A percentile compares a stretch with the other conserved stretches of the same genome.
Conservation (phyloP, 2,888 invertebrate species). For the Volucella bombylans region DNA sequence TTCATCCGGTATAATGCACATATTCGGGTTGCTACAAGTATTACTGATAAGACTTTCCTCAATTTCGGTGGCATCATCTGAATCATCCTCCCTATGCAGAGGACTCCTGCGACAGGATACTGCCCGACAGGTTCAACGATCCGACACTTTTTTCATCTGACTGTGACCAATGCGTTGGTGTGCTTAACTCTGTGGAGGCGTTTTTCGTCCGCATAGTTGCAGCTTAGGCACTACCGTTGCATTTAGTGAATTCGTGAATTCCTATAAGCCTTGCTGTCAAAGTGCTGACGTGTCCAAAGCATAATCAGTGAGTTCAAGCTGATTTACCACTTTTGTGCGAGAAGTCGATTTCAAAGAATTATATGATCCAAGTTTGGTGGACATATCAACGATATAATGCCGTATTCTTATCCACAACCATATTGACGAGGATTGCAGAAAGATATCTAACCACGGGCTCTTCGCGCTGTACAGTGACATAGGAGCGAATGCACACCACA, state of each 20-base stretch:
- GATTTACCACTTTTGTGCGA: conserved; percentile 58
- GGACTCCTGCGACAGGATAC: conserved; percentile 74
- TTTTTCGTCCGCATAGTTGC: conserved; percentile 9
- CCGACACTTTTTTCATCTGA: background rate
- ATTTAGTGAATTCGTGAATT: conserved; percentile 47
- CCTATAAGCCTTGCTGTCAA: conserved; percentile 51
- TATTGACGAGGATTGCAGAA: too few relatives aligned
- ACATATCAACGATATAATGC: conserved; percentile 61
- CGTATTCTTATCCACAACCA: conserved; percentile 43
- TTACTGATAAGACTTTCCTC: conserved; percentile 46
- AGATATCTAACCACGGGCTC: too few relatives aligned
- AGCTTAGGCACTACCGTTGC: conserved; percentile 46
- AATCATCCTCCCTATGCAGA: conserved; percentile 42
- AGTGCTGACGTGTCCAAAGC: conserved; percentile 58
- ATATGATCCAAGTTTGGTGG: conserved; percentile 55
- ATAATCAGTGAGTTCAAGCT: conserved; percentile 40
- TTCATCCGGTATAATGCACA: conserved; percentile 55
- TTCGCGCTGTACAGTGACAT: too few relatives aligned
- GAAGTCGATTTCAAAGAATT: conserved; percentile 29
- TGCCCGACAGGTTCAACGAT: conserved; percentile 61
- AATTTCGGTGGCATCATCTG: conserved; percentile 35
- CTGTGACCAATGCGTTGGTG: background rate
- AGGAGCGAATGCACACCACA: too few relatives aligned
- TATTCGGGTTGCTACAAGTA: conserved; percentile 61
- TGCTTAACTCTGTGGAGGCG: background rate